A percentile compares a stretch with the other conserved stretches of the same genome.
Evolutionary conservation across 1,140 invertebrate genomes (phyloP).

Genomic region (Rhagoletis zephyria): DNA sequence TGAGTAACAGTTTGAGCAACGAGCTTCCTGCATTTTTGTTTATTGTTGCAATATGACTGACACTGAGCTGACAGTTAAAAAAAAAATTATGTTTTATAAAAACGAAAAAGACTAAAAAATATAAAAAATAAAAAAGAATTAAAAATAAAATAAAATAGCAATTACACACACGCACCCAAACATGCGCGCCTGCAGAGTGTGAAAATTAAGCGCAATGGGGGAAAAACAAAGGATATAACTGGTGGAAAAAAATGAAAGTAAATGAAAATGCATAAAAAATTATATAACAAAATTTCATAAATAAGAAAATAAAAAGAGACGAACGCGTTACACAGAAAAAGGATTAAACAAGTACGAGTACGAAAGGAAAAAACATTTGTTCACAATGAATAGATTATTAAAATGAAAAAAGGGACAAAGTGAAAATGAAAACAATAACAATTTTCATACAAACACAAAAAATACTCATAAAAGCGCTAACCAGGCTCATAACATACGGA

Average conservation of each 20-base stretch:
- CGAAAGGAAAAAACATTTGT: background rate
- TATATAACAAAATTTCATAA: conserved; percentile 30
- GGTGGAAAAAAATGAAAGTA: conserved; percentile 35
- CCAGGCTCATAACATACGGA: too few species aligned
- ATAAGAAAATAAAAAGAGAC: conserved; percentile 7
- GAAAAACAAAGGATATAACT: conserved; percentile 18
- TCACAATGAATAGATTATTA: conserved; percentile 48
- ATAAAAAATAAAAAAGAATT: background rate
- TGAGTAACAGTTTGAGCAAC: conserved; percentile 10
- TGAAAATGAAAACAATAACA: conserved; percentile 47
- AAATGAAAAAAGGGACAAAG: conserved; percentile 27
- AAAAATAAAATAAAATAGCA: background rate
- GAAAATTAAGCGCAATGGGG: conserved; percentile 31
- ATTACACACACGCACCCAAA: background rate
- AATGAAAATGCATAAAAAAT: conserved; percentile 5
- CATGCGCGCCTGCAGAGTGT: background rate
- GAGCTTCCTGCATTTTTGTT: conserved; percentile 29
- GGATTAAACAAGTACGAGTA: background rate
- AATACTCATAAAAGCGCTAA: too few species aligned
- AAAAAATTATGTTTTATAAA: conserved; percentile 42
- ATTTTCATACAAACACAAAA: conserved; percentile 39
- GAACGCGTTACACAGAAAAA: conserved; percentile 5
- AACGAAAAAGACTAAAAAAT: background rate
- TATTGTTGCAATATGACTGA: conserved; percentile 36
- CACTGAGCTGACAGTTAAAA: conserved; percentile 47